Evolutionary conservation across 2,888 invertebrate genomes (phyloP), one percentile per base, ranked within the genome.

Genomic region (Philhelius pedissequus): DNA sequence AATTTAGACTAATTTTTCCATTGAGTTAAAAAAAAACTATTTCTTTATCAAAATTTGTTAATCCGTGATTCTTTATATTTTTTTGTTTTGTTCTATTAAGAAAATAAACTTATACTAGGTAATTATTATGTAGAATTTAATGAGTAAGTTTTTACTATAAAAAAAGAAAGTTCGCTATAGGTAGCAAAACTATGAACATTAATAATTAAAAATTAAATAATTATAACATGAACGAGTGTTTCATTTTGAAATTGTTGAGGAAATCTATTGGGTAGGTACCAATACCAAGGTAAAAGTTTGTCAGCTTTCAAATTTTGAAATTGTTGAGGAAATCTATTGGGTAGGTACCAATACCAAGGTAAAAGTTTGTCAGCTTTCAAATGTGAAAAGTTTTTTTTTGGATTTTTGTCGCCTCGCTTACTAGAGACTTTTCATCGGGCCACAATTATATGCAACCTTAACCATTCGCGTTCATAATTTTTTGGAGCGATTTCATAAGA

Each of bases 111-210:
- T 66, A 43, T 48, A 43, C 45, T 79, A 84, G 79, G 45, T 52
- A 70, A 84, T 79, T 70, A 66, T 76, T 84, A 60, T 60, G 73
- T 69, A 78, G 60, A 74, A 74, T 64, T 73, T 83, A 84, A 64
- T 66, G 52, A 70, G 75, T 84, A 84, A 84, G 80, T 84, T 84
- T 84, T 84, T 84, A 84, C 75, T 76, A 80, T 80, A 68, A 75
- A 68, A 70, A 79, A 77, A 18, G 50, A 70, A 78, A 79, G 56
- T 78, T 79, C 80, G 84, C 84, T 84, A 75, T 80, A 62, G 68
- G 75, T 75, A 84, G 84, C 84, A 76, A 80, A 80, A 80, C 84
- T 80, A 75, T 84, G 80, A 79, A 70, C 20, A 71, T 71, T 58
- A 75, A 79, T 83, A 79, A 75, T 32, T 75, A 80, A 84, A 79